A percentile compares a stretch with the other conserved stretches of the same genome.
Conservation (phyloP, 2,113 vertebrate genomes). For the Stegastes partitus region DNA sequence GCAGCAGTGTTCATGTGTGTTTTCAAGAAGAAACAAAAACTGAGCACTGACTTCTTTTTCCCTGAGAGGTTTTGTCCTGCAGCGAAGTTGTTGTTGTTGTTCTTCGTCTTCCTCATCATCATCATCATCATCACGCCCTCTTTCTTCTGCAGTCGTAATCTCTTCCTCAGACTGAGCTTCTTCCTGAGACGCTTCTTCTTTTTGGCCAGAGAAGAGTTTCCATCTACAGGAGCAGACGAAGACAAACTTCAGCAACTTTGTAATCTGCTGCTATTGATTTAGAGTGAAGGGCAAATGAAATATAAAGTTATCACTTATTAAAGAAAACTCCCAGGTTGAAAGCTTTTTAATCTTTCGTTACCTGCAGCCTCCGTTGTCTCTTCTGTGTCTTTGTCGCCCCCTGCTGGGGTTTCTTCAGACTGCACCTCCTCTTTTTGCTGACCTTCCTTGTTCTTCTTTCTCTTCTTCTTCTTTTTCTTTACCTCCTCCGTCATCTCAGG, state of each 20-base stretch:
- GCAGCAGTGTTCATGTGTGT: too few relatives aligned
- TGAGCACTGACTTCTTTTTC: constrained; percentile 47
- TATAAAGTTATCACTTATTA: too few relatives aligned
- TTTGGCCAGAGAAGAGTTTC: not conserved
- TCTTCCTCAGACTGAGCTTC: constrained; percentile 55
- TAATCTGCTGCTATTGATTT: not conserved
- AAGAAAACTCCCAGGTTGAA: too few relatives aligned
- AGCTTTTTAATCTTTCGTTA: not conserved
- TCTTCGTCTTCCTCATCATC: constrained; percentile 27
- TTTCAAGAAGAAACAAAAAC: not conserved
- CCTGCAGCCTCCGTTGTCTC: constrained; percentile 20
- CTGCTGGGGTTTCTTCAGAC: too few relatives aligned
- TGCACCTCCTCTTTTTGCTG: constrained; percentile 13
- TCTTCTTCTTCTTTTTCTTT: constrained; percentile 53
- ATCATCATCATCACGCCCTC: not conserved
- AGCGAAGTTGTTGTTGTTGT: not conserved
- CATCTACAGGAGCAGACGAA: not conserved
- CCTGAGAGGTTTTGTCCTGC: not conserved
- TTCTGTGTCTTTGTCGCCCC: too few relatives aligned
- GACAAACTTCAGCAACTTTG: not conserved
- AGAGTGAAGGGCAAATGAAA: not conserved
- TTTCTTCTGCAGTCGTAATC: not conserved
- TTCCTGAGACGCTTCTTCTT: constrained; percentile 50
- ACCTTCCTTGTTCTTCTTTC: not conserved
- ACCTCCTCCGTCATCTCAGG: not conserved